Conservation (phyloP, 2,888 invertebrate species). For the Troilus luridus region DNA sequence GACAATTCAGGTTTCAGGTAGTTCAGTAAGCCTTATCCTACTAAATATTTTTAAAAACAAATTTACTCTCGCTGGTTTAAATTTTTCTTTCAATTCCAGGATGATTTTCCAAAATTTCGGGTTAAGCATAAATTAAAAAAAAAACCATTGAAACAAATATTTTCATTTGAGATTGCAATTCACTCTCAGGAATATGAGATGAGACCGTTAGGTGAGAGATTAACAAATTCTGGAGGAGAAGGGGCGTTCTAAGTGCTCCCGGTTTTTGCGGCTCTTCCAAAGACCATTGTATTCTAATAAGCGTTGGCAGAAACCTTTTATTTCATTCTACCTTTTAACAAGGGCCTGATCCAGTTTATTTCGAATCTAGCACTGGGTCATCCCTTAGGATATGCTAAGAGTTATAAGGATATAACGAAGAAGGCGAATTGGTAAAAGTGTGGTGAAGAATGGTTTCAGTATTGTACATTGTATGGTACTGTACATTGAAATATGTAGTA, state of each 20-base stretch:
- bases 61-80: not conserved
- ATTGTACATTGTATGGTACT: too few relatives aligned
- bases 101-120: not conserved
- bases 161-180: not conserved
- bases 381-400: not conserved
- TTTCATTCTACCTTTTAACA: conserved; percentile 46
- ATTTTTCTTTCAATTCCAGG: not conserved
- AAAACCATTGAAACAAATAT: not conserved
- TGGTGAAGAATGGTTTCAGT: not conserved
- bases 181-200: not conserved
- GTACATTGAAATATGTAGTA: not conserved
- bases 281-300: conserved; percentile 49
- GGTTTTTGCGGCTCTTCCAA: conserved; percentile 46
- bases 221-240: conserved; percentile 3
- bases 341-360: conserved; percentile 44
- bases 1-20: not conserved
- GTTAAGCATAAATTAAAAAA: not conserved
- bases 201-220: conserved; percentile 35
- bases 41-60: not conserved
- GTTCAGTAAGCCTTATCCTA: too few relatives aligned
- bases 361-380: not conserved
- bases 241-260: conserved; percentile 6
- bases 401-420: not conserved
- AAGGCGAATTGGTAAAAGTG: not conserved
- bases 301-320: conserved; percentile 8